These are phyloP conservation scores for Microcaecilia unicolor DNA, from an alignment of 2,797 vertebrate species.

Conservation along the genomic window DNA sequence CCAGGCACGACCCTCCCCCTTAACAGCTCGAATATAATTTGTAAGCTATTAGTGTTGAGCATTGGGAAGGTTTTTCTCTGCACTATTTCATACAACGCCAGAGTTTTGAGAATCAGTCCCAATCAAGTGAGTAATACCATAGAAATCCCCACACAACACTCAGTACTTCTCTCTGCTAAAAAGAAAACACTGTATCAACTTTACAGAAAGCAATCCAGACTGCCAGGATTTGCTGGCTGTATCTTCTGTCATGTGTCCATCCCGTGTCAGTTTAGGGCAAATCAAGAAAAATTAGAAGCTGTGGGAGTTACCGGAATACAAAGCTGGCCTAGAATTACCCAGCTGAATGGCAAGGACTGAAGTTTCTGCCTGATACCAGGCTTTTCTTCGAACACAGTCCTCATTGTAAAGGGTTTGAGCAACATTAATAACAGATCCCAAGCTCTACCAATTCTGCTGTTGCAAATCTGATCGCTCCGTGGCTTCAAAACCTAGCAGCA, in stretches of 20 bases:
- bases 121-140: no score
- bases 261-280: not conserved
- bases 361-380: constrained; percentile 2
- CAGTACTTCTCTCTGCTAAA: no score
- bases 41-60: no score
- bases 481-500: not conserved
- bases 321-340: not conserved
- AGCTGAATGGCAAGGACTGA: constrained; percentile 1
- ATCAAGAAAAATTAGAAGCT: not conserved
- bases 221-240: no score
- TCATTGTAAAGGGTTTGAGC: not conserved
- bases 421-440: not conserved
- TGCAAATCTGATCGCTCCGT: not conserved
- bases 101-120: no score
- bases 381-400: constrained; percentile 9
- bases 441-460: not conserved
- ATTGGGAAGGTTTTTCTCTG: no score
- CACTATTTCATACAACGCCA: no score
- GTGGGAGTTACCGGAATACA: not conserved
- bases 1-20: no score
- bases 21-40: no score
- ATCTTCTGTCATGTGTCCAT: not conserved
- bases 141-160: no score
- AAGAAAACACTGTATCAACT: no score
- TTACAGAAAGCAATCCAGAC: no score